Evolutionary conservation across 2,888 invertebrate genomes (phyloP).

Genomic region (Steinernema carpocapsae): DNA sequence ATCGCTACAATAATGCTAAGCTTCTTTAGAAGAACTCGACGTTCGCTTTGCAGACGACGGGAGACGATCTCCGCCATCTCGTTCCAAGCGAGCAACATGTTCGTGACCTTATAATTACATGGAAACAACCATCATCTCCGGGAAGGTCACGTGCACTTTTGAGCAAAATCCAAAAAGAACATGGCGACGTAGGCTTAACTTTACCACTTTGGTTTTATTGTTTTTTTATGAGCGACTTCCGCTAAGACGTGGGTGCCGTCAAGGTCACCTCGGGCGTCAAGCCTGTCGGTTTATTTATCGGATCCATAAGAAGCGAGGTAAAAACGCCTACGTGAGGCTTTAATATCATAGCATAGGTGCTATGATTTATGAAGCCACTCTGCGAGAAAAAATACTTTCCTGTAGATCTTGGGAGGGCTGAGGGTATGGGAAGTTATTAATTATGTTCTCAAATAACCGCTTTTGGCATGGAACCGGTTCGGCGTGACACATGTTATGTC

Average conservation of each 20-base stretch:
- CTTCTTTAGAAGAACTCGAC: constrained; percentile 10
- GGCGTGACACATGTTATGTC: constrained; percentile 7
- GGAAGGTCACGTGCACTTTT: constrained; percentile 15
- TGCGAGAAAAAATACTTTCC: neutral
- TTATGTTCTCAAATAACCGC: neutral
- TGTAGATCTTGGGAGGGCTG: neutral
- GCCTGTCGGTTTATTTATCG: neutral
- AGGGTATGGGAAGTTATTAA: neutral
- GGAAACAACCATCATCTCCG: neutral
- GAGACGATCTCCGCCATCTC: neutral
- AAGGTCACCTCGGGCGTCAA: constrained; percentile 10
- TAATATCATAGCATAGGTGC: neutral
- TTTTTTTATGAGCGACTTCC: constrained; percentile 14
- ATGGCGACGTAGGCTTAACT: neutral
- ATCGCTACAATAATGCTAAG: constrained; percentile 32
- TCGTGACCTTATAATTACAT: neutral
- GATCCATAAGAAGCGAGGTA: neutral
- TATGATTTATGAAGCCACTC: neutral
- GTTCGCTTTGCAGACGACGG: neutral
- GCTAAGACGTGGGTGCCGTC: constrained; percentile 1
- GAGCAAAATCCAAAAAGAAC: neutral
- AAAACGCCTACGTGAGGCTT: neutral
- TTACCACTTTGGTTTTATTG: constrained; percentile 1
- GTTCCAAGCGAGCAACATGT: neutral
- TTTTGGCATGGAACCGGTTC: neutral